phyloP scores from a whole-genome alignment of 2,113 vertebrate genomes.

The Sapajus apella region DNA sequence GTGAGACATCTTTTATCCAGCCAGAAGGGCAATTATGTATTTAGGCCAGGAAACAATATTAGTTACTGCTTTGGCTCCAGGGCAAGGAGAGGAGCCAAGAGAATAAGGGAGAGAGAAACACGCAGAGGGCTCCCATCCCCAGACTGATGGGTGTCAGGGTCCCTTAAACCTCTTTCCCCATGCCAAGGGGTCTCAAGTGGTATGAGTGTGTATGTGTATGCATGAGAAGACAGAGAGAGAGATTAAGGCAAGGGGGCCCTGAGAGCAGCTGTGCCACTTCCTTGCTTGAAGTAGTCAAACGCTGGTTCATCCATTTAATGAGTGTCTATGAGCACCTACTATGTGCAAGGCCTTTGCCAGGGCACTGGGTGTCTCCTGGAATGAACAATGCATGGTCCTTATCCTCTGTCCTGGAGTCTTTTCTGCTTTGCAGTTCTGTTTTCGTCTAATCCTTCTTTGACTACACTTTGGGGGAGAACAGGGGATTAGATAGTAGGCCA shows the following conservation, averaged over 20 bases:
- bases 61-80: slow-evolving; percentile 81
- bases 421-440: slow-evolving; percentile 65
- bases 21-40: slow-evolving; percentile 91
- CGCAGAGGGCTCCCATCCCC: slow-evolving; percentile 58
- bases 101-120: slow-evolving; percentile 28
- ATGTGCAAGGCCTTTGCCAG: neutral
- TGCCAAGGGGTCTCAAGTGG: too few species aligned
- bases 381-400: neutral
- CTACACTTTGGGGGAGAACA: slow-evolving; percentile 58
- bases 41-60: slow-evolving; percentile 90
- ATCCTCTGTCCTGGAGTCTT: neutral
- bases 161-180: neutral
- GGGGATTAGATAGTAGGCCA: neutral
- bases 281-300: neutral
- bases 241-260: neutral
- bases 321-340: neutral
- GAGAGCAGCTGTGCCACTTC: neutral
- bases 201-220: neutral
- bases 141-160: slow-evolving; percentile 33
- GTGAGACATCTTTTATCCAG: slow-evolving; percentile 89
- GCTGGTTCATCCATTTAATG: accelerated
- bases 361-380: neutral
- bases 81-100: slow-evolving; percentile 77
- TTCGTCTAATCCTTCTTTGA: slow-evolving; percentile 68
- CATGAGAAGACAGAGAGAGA: neutral